phyloP scores from a whole-genome alignment of 2,797 vertebrate genomes.

The Leptodactylus fallax region DNA sequence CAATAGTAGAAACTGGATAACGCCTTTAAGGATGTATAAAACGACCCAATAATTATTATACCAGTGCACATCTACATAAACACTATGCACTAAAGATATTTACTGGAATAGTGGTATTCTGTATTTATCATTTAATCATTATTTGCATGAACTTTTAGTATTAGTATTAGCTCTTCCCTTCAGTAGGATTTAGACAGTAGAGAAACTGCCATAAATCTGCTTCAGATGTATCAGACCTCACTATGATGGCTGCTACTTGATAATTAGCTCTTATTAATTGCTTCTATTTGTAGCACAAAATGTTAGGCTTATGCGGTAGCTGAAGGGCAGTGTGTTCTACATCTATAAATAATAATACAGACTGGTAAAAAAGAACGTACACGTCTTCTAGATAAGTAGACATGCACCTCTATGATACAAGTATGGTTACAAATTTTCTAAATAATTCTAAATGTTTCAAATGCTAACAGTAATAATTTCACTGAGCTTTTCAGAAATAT shows the following conservation, averaged over 20 bases:
- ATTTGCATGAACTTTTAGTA: neutral
- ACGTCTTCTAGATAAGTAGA: neutral
- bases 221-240: slow-evolving; percentile 20
- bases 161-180: slow-evolving; percentile 5
- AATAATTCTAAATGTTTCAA: neutral
- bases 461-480: neutral
- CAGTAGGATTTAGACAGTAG: slow-evolving; percentile 3
- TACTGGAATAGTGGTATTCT: neutral
- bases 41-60: too few relatives aligned
- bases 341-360: neutral
- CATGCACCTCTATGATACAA: neutral
- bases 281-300: neutral
- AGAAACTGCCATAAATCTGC: slow-evolving; percentile 11
- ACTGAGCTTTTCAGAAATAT: neutral
- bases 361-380: neutral
- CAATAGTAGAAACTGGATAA: too few relatives aligned
- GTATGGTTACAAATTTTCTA: neutral
- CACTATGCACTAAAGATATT: neutral
- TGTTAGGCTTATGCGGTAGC: neutral
- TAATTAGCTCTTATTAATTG: slow-evolving; percentile 45
- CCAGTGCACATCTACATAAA: neutral
- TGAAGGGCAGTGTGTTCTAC: neutral
- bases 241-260: neutral
- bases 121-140: slow-evolving; percentile 2
- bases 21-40: too few relatives aligned